phyloP scores from a whole-genome alignment of 2,797 vertebrate species.

The Myotis findleyi region DNA sequence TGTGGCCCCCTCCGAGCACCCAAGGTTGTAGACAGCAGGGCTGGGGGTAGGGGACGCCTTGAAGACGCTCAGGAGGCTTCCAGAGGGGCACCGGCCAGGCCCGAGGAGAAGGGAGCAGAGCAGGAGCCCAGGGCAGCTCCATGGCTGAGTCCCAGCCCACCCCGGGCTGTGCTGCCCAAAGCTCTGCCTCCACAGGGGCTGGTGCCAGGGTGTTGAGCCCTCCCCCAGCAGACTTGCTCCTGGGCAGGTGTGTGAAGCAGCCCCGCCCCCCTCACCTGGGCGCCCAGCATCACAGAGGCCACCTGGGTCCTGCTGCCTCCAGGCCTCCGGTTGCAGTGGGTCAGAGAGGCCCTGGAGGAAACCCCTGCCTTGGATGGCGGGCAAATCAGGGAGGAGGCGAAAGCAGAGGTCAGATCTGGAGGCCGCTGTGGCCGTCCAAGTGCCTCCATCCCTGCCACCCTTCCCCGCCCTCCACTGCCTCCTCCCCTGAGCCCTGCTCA shows the following conservation, averaged over 20 bases:
- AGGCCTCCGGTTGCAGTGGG: background rate
- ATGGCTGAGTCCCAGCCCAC: background rate
- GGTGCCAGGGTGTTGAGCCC: no score
- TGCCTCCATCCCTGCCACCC: accelerated
- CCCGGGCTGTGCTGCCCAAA: no score
- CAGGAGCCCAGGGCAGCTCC: background rate
- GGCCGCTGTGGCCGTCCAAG: accelerated
- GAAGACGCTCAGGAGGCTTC: background rate
- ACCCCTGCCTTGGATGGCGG: background rate
- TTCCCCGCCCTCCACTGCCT: background rate
- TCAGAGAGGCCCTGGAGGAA: background rate
- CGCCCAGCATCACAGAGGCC: background rate
- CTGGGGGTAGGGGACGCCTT: no score
- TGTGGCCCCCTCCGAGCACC: background rate
- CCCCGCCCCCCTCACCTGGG: background rate
- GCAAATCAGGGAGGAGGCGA: background rate
- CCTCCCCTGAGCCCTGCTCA: no score
- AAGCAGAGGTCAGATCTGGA: background rate
- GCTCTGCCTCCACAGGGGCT: background rate
- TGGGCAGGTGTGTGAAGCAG: accelerated
- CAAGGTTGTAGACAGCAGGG: background rate
- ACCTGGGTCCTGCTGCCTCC: background rate
- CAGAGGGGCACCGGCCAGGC: background rate
- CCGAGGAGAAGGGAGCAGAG: background rate
- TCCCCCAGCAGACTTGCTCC: background rate